These are phyloP conservation scores for Trochalopteron elliotii DNA, from an alignment of 2,113 vertebrate genomes.

Conservation along the genomic window DNA sequence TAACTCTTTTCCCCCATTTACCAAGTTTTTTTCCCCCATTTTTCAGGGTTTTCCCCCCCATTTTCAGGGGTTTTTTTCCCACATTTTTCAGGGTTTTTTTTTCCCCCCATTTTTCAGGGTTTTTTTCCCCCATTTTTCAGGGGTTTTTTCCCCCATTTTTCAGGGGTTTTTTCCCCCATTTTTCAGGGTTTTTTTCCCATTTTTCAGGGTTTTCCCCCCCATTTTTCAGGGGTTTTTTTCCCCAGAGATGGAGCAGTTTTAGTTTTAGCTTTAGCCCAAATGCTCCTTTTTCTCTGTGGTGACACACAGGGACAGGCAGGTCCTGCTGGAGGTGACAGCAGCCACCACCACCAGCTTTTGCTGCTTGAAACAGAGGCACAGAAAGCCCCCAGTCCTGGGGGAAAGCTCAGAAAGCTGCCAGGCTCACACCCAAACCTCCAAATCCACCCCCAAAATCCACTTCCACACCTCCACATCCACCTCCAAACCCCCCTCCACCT, in stretches of 20 bases:
- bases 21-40: no score
- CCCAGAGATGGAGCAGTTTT: neutral
- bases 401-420: neutral
- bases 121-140: no score
- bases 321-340: neutral
- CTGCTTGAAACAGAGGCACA: neutral
- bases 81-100: no score
- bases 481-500: neutral
- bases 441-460: neutral
- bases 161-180: accelerated
- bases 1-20: neutral
- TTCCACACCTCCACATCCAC: no score
- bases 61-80: neutral
- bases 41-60: no score
- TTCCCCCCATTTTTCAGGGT: no score
- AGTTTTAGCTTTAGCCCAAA: neutral
- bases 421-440: neutral
- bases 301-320: neutral
- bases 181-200: neutral
- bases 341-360: neutral
- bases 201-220: no score
- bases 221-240: no score
- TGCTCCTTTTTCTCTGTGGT: accelerated
- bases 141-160: no score
- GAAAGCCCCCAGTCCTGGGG: accelerated